Base-by-base conservation (phyloP, 2,888 invertebrate species). In the Coremacera marginata region DNA sequence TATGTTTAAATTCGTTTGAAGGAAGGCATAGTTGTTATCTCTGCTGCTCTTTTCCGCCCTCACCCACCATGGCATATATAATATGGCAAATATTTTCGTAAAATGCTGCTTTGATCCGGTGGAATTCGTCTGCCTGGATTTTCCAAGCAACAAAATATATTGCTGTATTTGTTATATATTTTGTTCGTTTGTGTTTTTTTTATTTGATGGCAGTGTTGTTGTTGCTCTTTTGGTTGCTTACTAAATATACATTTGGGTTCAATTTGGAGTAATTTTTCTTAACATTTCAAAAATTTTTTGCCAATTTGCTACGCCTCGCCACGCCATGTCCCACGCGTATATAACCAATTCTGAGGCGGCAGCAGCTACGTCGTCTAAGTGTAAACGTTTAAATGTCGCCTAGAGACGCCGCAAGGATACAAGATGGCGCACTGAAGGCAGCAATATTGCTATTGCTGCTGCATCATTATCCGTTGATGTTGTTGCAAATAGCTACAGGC, bases 251-350 rank as follows among this genome's bases (percentile, higher is more conserved):
- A 60, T 75, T 75, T 70, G 77, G 77, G 79, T 76, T 73, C 75
- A 79, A 77, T 79, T 79, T 77, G 63, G 70, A 77, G 75, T 77
- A 27, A 77, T 77, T 79, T 79, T 79, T 73, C 76, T 75, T 63
- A 72, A 19, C 75, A 72, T 73, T 62, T 72, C 44, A 44, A 44
- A 44, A 44, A 44, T 44, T 11, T 44, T 44, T 14, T n/a, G 11
- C 14, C 44, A 44, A 44, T 44, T 44, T 44, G 44, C 44, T 44
- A 44, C 14, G 44, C 44, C 44, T 44, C 44, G 44, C 44, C 44
- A 44, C 44, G 44, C 44, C 44, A 44, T 11, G 44, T 44, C 44
- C 44, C 44, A 44, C 14, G 44, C 44, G 44, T 11, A 44, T 11
- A 44, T 44, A 44, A 44, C 44, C 44, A 44, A 44, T 44, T 44